phyloP scores from a whole-genome alignment of 2,888 invertebrate genomes.

The Drosophila kambysellisi region DNA sequence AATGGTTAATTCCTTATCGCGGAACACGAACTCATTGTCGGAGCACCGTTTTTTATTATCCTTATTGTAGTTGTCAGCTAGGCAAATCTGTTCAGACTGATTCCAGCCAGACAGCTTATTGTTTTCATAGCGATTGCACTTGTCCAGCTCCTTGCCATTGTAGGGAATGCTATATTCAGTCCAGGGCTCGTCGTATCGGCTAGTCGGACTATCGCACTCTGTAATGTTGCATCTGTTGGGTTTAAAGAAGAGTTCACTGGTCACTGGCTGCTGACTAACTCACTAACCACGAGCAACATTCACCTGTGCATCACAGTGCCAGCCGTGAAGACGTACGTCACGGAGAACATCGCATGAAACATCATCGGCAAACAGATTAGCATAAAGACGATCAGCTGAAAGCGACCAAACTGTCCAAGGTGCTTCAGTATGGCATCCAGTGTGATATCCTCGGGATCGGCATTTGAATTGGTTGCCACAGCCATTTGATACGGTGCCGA shows the following conservation, averaged over 20 bases:
- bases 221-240: slow-evolving; percentile 84
- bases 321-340: slow-evolving; percentile 90
- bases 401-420: slow-evolving; percentile 89
- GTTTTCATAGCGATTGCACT: slow-evolving; percentile 85
- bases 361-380: slow-evolving; percentile 88
- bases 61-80: slow-evolving; percentile 83
- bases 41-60: slow-evolving; percentile 85
- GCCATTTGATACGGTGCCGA: slow-evolving; percentile 10
- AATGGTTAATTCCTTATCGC: slow-evolving; percentile 87
- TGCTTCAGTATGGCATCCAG: slow-evolving; percentile 80
- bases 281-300: slow-evolving; percentile 36
- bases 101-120: slow-evolving; percentile 47
- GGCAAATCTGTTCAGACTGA: slow-evolving; percentile 80
- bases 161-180: slow-evolving; percentile 85
- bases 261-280: slow-evolving; percentile 9
- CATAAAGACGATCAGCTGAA: slow-evolving; percentile 87
- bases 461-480: neutral
- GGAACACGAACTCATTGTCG: slow-evolving; percentile 86
- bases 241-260: slow-evolving; percentile 16
- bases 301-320: slow-evolving; percentile 90
- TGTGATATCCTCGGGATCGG: slow-evolving; percentile 68
- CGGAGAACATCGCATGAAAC: slow-evolving; percentile 88
- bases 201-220: slow-evolving; percentile 82
- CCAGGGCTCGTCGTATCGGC: slow-evolving; percentile 85
- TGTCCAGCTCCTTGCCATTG: slow-evolving; percentile 83